Base-by-base conservation (phyloP, 2,888 invertebrate species). In the Odontocolon sp. region DNA sequence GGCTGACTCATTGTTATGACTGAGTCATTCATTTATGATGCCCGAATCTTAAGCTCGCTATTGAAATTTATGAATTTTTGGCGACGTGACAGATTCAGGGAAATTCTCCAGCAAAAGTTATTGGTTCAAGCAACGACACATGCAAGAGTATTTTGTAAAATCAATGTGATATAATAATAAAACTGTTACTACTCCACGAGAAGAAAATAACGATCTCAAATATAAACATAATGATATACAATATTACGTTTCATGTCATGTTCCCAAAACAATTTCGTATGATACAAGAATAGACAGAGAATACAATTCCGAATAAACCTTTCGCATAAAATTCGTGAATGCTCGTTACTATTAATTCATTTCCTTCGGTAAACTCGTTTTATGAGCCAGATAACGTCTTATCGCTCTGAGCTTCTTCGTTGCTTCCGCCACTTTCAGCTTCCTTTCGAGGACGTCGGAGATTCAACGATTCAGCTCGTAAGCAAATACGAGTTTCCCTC, bases 401-500 rank as follows among this genome's bases (percentile, higher is more conserved):
- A 66, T 67, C 76, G 42, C 54, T 70, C 45, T 28, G 38, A 56
- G 38, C 54, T 31, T 21, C 36, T 26, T 36, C 52, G 38, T 26
- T 14, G 6, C 21, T 50, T 38, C 11, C 6, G 14, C 42, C 52
- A 38, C n/a, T 5, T 4, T 16, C 9, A 31, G 45, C 11, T 57
- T 28, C 36, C 38, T 23, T 31, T 31, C 14, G 28, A 33, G 50
- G 28, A 9, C 45, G 52, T 42, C 67, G 9, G 40, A 54, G 54
- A 63, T 64, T 69, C 72, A 21, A 64, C 63, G 56, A 72, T 64
- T 67, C 50, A 63, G 50, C 40, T 57, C 33, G 40, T 42, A 57
- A 42, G 63, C 52, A 72, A 68, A 68, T 56, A 68, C 36, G 56
- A 72, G 67, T 77, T 68, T 36, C 54, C 63, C 38, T 36, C 18